Percentiles rank a stretch among this genome's conserved stretches.
These are phyloP conservation scores for Laothoe populi DNA, from an alignment of 2,888 invertebrate genomes.

Conservation along the genomic window DNA sequence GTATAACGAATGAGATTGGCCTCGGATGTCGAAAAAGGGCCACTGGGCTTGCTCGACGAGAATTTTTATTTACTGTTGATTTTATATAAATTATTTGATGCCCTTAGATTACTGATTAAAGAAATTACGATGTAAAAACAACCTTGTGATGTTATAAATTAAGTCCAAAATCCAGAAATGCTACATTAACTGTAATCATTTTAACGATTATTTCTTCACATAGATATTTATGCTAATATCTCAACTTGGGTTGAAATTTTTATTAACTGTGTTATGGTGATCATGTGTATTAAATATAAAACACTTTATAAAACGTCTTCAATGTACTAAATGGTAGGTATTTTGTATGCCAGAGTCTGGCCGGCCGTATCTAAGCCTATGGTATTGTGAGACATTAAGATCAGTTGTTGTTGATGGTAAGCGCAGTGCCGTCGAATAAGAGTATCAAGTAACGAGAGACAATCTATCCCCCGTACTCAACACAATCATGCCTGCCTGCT, in stretches of 20 bases:
- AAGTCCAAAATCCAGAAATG: background rate
- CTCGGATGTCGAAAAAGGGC: background rate
- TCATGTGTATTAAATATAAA: background rate
- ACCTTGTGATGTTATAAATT: background rate
- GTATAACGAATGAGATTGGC: background rate
- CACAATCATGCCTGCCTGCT: too few relatives aligned
- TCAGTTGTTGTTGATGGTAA: too few relatives aligned
- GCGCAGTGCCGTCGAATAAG: too few relatives aligned
- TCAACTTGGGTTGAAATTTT: background rate
- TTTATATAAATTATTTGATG: background rate
- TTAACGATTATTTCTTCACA: background rate
- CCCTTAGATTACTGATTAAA: background rate
- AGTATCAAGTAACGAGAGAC: too few relatives aligned
- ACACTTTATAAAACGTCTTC: background rate
- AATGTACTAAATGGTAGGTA: too few relatives aligned
- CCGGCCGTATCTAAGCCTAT: too few relatives aligned
- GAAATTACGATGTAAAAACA: background rate
- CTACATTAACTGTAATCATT: background rate
- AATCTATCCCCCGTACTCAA: too few relatives aligned
- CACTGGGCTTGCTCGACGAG: background rate
- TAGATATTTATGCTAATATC: background rate
- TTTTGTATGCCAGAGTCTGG: too few relatives aligned
- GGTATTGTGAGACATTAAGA: too few relatives aligned
- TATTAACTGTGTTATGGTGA: background rate
- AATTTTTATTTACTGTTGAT: slow-evolving; percentile 5